Evolutionary conservation across 2,113 vertebrate genomes (phyloP), one percentile per base, ranked within the genome.

Genomic region (Nannobrachium achirus): DNA sequence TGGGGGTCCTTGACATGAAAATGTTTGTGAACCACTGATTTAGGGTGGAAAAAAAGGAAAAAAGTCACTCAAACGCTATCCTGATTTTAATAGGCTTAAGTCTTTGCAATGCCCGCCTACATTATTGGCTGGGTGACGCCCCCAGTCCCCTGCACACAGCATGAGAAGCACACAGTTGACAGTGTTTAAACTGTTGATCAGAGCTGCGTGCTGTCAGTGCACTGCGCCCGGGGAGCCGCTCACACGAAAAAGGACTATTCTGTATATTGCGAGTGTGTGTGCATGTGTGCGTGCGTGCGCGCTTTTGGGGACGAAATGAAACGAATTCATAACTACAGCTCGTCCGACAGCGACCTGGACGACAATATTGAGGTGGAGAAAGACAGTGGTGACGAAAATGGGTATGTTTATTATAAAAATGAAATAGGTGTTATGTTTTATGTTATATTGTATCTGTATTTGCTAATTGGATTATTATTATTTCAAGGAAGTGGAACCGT

Each of bases 311-410:
- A 51, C 66, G 82, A 76, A 71, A 95, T 96, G 95, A 98, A 97
- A 91, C 89, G 96, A 63, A 91, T 92, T 82, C 94, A 94, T 87
- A 96, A 96, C 25, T 96, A 92, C 91, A 98, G 96, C 85, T 98
- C 97, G 8, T 97, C 96, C 0, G 96, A 98, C 51, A 98, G 96
- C 80, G 96, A 98, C 82, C 89, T 98, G 80, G 97, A 98, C 59
- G 96, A 98, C 82, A 94, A 93, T 46, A 85, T 97, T 8, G 96
- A 98, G 74, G 95, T 97, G 88, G 96, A 97, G 86, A 98, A 97
- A 78, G 96, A 98, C 79, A 98, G 96, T 49, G 94, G 93, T 0
- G 96, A 97, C 50, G 96, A 98, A 89, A 95, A 93, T 69, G 92
- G 94, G 96, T 98, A 88, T 85, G 92, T 71, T 33, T 41, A 6